Evolutionary conservation across 2,888 invertebrate species (phyloP).

Genomic region (Chloromyia formosa): DNA sequence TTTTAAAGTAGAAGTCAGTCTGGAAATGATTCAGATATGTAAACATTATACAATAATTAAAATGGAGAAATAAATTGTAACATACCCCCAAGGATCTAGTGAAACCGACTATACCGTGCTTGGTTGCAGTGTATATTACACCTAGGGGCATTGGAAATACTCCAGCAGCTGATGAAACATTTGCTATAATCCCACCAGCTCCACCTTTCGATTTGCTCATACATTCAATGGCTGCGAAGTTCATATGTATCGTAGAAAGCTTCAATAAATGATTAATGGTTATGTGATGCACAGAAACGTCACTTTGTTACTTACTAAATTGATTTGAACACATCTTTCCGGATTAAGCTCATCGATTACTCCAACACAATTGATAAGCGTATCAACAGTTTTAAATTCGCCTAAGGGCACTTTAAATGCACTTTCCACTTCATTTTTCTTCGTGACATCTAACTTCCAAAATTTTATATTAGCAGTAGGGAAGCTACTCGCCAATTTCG

Average conservation of each 20-base stretch:
- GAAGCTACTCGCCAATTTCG: slow-evolving; percentile 57
- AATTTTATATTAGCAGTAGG: slow-evolving; percentile 55
- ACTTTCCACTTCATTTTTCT: slow-evolving; percentile 56
- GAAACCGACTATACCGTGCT: slow-evolving; percentile 61
- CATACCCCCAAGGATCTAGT: slow-evolving; percentile 59
- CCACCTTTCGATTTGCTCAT: slow-evolving; percentile 61
- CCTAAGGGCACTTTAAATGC: slow-evolving; percentile 56
- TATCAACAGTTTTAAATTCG: slow-evolving; percentile 57
- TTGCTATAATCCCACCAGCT: slow-evolving; percentile 59
- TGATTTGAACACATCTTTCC: slow-evolving; percentile 58
- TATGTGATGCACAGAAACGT: too few relatives aligned
- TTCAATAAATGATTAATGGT: slow-evolving; percentile 45
- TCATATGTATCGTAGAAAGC: slow-evolving; percentile 59
- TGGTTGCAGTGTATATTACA: slow-evolving; percentile 59
- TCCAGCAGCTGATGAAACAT: slow-evolving; percentile 60
- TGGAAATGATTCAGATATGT: slow-evolving; percentile 39
- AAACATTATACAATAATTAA: too few relatives aligned
- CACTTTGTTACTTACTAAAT: slow-evolving; percentile 55
- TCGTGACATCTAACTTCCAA: slow-evolving; percentile 58
- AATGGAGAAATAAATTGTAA: too few relatives aligned
- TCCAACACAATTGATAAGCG: slow-evolving; percentile 59
- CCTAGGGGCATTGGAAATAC: slow-evolving; percentile 59
- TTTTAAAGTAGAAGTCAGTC: slow-evolving; percentile 55
- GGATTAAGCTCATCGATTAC: slow-evolving; percentile 60
- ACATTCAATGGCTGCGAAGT: slow-evolving; percentile 56